Evolutionary conservation across 2,888 invertebrate genomes (phyloP), one percentile per base, ranked within the genome.

Genomic region (Cryptus viduatorius): DNA sequence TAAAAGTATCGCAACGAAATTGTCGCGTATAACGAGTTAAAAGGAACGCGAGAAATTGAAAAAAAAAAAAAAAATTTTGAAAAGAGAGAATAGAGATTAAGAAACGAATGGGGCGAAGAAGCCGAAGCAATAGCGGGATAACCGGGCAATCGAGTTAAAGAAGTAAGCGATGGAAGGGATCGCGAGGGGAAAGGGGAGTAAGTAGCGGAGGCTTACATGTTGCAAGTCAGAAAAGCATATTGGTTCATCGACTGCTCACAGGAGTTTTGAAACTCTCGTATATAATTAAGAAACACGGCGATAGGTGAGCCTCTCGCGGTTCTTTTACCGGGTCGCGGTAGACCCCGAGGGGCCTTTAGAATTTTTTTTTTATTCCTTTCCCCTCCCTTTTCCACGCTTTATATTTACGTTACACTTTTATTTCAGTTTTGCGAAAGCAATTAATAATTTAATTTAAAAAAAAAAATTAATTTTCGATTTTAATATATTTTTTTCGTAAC

Each of bases 211-310:
- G 82, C 75, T 79, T 75, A 84, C 73, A 87, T 90, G 92, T 92
- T 89, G 92, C 89, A 92, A 92, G 92, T 87, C 90, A 90, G 91
- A 92, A 91, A 92, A 92, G 90, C 89, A 90, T 92, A 92, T 93
- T 93, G 92, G 93, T 93, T 93, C 92, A 92, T 93, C 93, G 92
- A 90, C 91, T 92, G 71, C 79, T 79, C 71, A 65, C 88, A 85
- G 71, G 86, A 87, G 89, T 93, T 92, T 93, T 92, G 92, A 93
- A 93, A 93, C 90, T 86, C 87, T 89, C 89, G 89, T 91, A 90
- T 86, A 86, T 91, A 92, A 92, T 92, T 92, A 92, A 91, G 92
- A 92, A 92, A 92, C 89, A 91, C n/a, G n/a, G 61, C 89, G 91
- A 48, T 29, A 10, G 76, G 78, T n/a, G 50, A 50, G 29, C 14